Evolutionary conservation across 2,113 vertebrate genomes (phyloP), one percentile per base, ranked within the genome.

Genomic region (Haemorhous mexicanus): DNA sequence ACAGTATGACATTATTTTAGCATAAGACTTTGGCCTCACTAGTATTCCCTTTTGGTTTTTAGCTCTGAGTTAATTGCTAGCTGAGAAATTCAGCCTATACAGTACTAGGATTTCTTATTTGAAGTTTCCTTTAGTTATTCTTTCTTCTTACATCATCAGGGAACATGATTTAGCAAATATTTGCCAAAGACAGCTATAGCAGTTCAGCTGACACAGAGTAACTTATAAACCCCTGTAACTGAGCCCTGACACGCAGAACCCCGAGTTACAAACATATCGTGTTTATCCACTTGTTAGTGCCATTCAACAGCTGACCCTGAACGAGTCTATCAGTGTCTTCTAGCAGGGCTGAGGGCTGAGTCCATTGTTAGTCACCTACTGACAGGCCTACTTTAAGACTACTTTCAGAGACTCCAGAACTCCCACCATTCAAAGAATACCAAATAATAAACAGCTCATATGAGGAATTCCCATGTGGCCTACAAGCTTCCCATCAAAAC

Each of bases 251-350:
- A 87, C 1, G 2, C 61, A 89, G 91, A 92, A 85, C 81, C 74
- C 91, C 16, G 22, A 72, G 74, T 49, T 94, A 84, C 91, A 94
- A 95, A 89, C 83, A 84, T 81, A 95, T 94, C 87, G 5, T 87
- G 66, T 97, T 94, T 85, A 91, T 76, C 69, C 95, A 95, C 73
- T 95, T 94, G 91, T 43, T 82, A 24, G 24, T 94, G 93, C 93
- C 93, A 97, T 94, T 94, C 94, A 95, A 93, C 53, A 75, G 89
- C 0, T 84, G 58, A 70, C 84, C 62, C 93, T 79, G 73, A 47
- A 32, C 2, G 0, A 84, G 61, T 49, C 56, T 33, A 33, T 13
- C 11, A 0, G 33, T 0, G 7, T 33, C 90, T 92, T 75, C 76
- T 1, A 81, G 80, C 41, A 55, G 53, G 64, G 63, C 76, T 68